Evolutionary conservation across 2,113 vertebrate genomes (phyloP).

Genomic region (Alligator mississippiensis): DNA sequence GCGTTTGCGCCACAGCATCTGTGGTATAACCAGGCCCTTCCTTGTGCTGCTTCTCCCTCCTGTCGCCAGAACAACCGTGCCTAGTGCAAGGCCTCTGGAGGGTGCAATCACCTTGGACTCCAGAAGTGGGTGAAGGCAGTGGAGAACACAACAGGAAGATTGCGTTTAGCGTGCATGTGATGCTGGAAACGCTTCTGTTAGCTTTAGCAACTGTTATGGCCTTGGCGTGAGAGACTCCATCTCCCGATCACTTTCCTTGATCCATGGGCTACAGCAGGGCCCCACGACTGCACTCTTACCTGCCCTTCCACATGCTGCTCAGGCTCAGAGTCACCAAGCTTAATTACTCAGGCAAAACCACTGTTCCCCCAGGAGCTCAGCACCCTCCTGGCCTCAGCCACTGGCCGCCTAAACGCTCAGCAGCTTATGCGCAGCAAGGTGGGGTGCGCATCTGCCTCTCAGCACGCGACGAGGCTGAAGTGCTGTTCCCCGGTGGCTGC

Average conservation of each 20-base stretch:
- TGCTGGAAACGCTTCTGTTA: not conserved
- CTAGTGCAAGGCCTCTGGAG: too few species aligned
- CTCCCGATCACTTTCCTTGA: not conserved
- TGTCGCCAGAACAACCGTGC: too few species aligned
- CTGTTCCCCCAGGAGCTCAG: too few species aligned
- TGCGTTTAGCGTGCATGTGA: fast-evolving
- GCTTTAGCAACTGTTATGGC: not conserved
- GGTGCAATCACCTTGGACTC: too few species aligned
- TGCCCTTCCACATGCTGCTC: not conserved
- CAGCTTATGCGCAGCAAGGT: fast-evolving
- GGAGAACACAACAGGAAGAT: not conserved
- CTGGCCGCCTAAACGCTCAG: fast-evolving
- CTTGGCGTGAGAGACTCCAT: fast-evolving
- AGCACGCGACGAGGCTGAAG: fast-evolving
- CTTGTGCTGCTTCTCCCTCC: too few species aligned
- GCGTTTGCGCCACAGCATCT: not conserved
- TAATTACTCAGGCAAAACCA: fast-evolving
- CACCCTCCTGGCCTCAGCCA: not conserved
- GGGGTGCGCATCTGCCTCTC: not conserved
- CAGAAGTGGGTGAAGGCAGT: not conserved
- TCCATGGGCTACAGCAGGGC: not conserved
- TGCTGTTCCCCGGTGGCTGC: fast-evolving
- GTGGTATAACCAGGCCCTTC: too few species aligned
- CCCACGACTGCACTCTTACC: fast-evolving
- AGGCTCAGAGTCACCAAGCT: too few species aligned